Percentiles rank a stretch among this genome's conserved stretches.
These are phyloP conservation scores for human DNA, from an alignment of 2,113 vertebrate species.

Conservation along the genomic window GRCh38 chr9:93205501-93206000, in stretches of 20 bases:
- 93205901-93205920: background rate
- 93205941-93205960: background rate
- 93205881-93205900: background rate
- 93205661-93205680: slow-evolving; percentile 67
- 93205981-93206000: background rate
- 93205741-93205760: background rate
- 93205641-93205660: slow-evolving; percentile 78
- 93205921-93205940: background rate
- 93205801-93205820: background rate
- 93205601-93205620: slow-evolving; percentile 73
- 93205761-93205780: background rate
- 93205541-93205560: background rate
- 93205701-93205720: slow-evolving; percentile 49
- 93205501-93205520: background rate
- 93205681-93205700: slow-evolving; percentile 74
- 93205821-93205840: background rate
- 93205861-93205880: background rate
- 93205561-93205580: slow-evolving; percentile 26
- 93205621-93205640: slow-evolving; percentile 58
- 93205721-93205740: slow-evolving; percentile 6
- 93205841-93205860: background rate
- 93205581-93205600: slow-evolving; percentile 73
- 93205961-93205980: background rate
- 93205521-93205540: background rate
- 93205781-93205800: background rate